phyloP scores from a whole-genome alignment of 2,888 invertebrate genomes.

The Protodeltote pygarga region DNA sequence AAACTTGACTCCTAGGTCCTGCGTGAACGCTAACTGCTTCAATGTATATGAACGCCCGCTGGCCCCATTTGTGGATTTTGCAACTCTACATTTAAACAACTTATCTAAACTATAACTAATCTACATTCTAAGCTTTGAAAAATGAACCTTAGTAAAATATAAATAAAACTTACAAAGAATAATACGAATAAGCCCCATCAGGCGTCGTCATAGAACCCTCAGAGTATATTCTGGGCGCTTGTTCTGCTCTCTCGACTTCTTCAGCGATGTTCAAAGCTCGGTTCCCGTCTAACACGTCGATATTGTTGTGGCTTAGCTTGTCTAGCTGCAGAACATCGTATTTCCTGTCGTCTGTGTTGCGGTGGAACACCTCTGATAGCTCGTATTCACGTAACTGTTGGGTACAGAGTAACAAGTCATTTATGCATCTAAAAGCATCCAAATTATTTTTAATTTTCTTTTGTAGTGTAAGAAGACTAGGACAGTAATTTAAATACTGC shows the following conservation, averaged over 20 bases:
- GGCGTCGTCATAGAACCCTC: constrained; percentile 80
- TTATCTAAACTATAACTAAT: no score
- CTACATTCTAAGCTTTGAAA: not conserved
- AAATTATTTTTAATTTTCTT: no score
- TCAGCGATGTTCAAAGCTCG: constrained; percentile 92
- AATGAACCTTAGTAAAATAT: not conserved
- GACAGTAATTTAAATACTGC: no score
- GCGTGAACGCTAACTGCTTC: no score
- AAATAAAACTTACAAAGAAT: constrained; percentile 75
- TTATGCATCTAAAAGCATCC: no score
- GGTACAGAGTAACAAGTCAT: no score
- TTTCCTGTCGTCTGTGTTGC: constrained; percentile 91
- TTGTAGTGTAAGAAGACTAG: no score
- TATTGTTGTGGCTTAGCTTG: constrained; percentile 85
- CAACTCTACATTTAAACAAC: no score
- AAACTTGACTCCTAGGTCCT: no score
- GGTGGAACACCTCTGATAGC: constrained; percentile 94
- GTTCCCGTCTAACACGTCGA: constrained; percentile 90
- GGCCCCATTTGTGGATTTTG: no score
- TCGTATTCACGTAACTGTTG: constrained; percentile 94
- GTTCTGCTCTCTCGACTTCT: constrained; percentile 91
- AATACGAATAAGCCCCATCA: constrained; percentile 79
- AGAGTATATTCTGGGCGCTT: constrained; percentile 85
- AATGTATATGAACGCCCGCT: no score
- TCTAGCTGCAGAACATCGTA: constrained; percentile 91